Evolutionary conservation across 2,113 vertebrate genomes (phyloP).

Genomic region (Odocoileus virginianus): DNA sequence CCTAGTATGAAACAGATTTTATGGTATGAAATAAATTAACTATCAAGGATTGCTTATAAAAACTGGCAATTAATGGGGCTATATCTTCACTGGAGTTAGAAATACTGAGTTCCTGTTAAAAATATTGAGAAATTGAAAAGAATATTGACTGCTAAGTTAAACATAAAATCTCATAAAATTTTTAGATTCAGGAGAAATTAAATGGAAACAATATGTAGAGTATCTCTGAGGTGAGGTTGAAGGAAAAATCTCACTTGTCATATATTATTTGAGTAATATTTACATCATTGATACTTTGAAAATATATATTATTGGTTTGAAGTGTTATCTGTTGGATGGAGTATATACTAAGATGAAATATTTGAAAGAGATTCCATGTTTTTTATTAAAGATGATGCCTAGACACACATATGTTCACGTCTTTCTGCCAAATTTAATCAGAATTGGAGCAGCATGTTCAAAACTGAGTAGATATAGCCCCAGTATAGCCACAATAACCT

Average conservation of each 20-base stretch:
- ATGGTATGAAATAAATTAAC: neutral
- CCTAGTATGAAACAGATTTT: neutral
- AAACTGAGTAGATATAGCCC: neutral
- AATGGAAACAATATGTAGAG: neutral
- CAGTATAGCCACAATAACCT: neutral
- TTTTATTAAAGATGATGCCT: neutral
- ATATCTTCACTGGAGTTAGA: neutral
- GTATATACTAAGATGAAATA: neutral
- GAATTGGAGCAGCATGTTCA: neutral
- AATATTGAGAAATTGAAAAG: neutral
- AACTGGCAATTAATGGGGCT: neutral
- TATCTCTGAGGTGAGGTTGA: neutral
- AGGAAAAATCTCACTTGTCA: neutral
- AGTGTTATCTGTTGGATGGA: neutral
- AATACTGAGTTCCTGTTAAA: neutral
- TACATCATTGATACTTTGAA: neutral
- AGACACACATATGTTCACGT: fast-evolving
- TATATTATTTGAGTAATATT: neutral
- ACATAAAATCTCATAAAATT: neutral
- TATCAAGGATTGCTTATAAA: neutral
- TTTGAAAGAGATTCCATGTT: neutral
- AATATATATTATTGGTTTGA: neutral
- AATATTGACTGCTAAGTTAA: neutral
- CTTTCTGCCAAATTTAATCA: neutral
- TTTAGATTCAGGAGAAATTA: neutral